Conservation (phyloP, 2,888 invertebrate species). For the Augiades crinisus region DNA sequence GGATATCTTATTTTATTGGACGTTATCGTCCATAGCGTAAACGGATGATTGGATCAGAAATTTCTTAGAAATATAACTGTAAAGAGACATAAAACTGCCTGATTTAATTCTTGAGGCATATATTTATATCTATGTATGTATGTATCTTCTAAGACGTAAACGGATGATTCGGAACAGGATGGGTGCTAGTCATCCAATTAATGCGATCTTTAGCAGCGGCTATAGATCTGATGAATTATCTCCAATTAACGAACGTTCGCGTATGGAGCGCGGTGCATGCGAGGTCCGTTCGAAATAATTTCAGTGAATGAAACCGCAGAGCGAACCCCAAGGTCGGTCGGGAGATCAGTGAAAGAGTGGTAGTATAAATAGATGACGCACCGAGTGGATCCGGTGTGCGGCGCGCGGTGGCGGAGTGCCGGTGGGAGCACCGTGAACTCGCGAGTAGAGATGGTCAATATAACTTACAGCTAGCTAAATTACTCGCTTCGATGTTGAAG, state of each 20-base stretch:
- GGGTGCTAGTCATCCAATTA: conserved; percentile 51
- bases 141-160: too few relatives aligned
- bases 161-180: conserved; percentile 12
- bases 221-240: conserved; percentile 50
- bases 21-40: too few relatives aligned
- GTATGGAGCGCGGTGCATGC: conserved; percentile 28
- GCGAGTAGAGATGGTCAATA: too few relatives aligned
- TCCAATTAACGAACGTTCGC: conserved; percentile 50
- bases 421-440: conserved; percentile 27
- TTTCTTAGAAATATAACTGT: too few relatives aligned
- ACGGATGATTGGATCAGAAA: not conserved
- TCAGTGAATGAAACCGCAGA: conserved; percentile 52
- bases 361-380: conserved; percentile 64
- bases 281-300: conserved; percentile 42
- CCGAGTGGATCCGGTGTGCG: conserved; percentile 56
- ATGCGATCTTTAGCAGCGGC: conserved; percentile 42
- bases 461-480: too few relatives aligned
- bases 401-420: conserved; percentile 44
- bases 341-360: conserved; percentile 34
- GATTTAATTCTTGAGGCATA: too few relatives aligned
- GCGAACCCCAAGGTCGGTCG: conserved; percentile 52
- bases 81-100: too few relatives aligned
- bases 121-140: too few relatives aligned
- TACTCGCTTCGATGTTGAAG: too few relatives aligned
- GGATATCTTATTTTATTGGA: too few relatives aligned